Conservation (phyloP, 2,888 invertebrate genomes). For the Leucophenga montana region DNA sequence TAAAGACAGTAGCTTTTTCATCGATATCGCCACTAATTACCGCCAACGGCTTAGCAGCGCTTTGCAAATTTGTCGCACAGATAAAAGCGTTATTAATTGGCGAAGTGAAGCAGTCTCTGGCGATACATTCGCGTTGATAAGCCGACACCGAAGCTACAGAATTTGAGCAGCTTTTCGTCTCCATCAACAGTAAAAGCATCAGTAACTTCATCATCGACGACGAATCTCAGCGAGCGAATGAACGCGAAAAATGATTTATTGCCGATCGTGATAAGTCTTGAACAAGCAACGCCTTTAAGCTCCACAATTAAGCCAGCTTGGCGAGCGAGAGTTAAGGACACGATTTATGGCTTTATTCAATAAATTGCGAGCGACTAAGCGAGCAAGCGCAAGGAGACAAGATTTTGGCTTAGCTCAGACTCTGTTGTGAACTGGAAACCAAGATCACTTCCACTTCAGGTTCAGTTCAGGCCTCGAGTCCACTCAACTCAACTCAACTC, state of each 20-base stretch:
- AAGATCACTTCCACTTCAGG: too few species aligned
- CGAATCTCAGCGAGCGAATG: too few species aligned
- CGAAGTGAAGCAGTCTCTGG: not conserved
- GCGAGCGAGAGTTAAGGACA: conserved; percentile 16
- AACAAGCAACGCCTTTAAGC: conserved; percentile 27
- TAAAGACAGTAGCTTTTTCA: too few species aligned
- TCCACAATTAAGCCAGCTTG: conserved; percentile 21
- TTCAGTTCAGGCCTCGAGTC: not conserved
- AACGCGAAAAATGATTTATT: conserved; percentile 54
- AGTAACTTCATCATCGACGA: not conserved
- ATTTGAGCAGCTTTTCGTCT: not conserved
- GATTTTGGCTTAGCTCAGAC: too few species aligned
- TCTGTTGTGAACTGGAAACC: too few species aligned
- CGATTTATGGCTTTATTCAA: conserved; percentile 26
- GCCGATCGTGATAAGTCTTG: conserved; percentile 51
- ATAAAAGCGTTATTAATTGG: conserved; percentile 23
- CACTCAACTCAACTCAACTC: not conserved
- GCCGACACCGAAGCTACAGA: not conserved
- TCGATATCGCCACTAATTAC: too few species aligned
- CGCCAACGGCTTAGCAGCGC: too few species aligned
- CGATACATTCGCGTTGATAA: conserved; percentile 20
- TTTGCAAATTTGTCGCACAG: conserved; percentile 16
- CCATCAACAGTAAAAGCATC: too few species aligned
- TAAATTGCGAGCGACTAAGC: not conserved
- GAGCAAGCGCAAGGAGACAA: too few species aligned